These are phyloP conservation scores for Catharus minimus DNA, from an alignment of 2,113 vertebrate genomes.

Conservation along the genomic window DNA sequence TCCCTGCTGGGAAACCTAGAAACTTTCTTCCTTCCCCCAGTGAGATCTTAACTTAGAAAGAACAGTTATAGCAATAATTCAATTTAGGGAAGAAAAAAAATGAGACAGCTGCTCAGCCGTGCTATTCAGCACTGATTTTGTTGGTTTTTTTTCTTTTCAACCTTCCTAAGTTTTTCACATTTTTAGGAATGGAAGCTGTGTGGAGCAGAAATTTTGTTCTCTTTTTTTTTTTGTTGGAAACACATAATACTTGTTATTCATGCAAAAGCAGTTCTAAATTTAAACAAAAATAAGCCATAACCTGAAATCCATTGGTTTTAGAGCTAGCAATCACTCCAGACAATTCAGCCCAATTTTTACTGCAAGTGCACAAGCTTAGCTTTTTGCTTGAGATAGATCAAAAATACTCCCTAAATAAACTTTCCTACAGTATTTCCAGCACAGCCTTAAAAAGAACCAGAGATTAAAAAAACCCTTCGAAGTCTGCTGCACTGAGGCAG, in stretches of 20 bases:
- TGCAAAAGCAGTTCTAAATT: conserved; percentile 5
- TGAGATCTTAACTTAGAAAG: conserved; percentile 46
- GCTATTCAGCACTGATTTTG: not conserved
- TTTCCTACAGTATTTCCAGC: not conserved
- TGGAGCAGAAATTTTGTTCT: not conserved
- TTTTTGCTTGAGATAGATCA: not conserved
- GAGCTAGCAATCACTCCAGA: not conserved
- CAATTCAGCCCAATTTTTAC: not conserved
- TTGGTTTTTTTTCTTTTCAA: not conserved
- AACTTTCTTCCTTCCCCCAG: conserved; percentile 32
- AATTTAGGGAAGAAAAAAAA: conserved; percentile 28
- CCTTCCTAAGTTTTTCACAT: not conserved
- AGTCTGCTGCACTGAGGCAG: not conserved
- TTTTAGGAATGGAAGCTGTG: not conserved
- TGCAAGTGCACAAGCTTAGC: not conserved
- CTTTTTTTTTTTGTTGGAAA: not conserved
- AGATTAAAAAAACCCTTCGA: not conserved
- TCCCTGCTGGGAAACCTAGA: conserved; percentile 44
- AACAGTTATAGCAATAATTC: conserved; percentile 46
- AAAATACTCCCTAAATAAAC: conserved; percentile 9
- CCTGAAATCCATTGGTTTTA: not conserved
- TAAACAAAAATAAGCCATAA: not conserved
- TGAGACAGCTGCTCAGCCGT: not conserved
- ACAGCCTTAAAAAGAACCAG: not conserved
- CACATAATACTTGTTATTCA: not conserved